Percentiles rank a stretch among this genome's conserved stretches.
phyloP scores from a whole-genome alignment of 2,113 vertebrate genomes.

The Cyrtonyx montezumae region DNA sequence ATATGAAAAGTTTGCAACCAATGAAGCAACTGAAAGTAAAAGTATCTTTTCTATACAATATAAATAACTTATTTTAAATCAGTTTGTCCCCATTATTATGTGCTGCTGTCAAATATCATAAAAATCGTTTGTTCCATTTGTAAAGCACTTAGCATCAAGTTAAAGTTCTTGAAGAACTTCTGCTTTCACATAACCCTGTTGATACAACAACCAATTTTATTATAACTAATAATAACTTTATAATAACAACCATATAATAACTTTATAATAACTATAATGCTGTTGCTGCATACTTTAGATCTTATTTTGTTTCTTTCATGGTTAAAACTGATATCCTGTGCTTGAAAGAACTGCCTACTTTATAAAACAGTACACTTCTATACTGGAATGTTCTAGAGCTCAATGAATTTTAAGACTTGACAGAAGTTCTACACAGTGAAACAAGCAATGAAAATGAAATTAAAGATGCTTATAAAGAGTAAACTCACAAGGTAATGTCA shows the following conservation, averaged over 20 bases:
- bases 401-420: not conserved
- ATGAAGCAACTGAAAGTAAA: not conserved
- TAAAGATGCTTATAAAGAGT: slow-evolving; percentile 1
- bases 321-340: not conserved
- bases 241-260: too few relatives aligned
- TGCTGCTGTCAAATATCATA: not conserved
- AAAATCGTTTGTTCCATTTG: not conserved
- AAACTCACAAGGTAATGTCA: slow-evolving; percentile 5
- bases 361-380: not conserved
- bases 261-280: too few relatives aligned
- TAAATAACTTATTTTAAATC: not conserved
- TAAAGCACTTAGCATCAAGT: not conserved
- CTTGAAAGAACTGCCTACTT: not conserved
- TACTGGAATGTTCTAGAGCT: not conserved
- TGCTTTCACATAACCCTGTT: not conserved
- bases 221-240: too few relatives aligned
- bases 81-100: not conserved
- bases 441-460: slow-evolving; percentile 8
- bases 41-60: not conserved
- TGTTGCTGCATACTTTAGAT: fast-evolving
- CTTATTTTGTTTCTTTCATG: not conserved
- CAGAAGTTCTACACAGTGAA: not conserved
- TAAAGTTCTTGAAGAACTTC: not conserved
- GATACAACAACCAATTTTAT: not conserved
- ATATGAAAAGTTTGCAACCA: not conserved